Percentiles rank a stretch among this genome's conserved stretches.
phyloP scores from a whole-genome alignment of 2,113 vertebrate genomes.

The Micromys minutus region DNA sequence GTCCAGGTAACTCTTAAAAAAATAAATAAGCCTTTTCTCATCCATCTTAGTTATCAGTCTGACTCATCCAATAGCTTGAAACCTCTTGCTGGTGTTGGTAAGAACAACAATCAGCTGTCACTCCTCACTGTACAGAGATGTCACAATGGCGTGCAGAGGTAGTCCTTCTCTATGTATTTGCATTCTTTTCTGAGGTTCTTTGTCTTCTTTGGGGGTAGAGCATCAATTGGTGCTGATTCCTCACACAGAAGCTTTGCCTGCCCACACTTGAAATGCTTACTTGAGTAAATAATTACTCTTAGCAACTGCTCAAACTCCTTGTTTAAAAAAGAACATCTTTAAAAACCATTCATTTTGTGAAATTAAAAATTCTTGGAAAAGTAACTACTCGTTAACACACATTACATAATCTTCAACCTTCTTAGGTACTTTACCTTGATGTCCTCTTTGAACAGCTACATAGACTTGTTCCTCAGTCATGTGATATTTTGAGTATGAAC shows the following conservation, averaged over 20 bases:
- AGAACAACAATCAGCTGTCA: not conserved
- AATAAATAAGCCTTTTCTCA: not conserved
- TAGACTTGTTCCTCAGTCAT: not conserved
- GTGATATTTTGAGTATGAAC: not conserved
- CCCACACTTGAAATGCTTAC: not conserved
- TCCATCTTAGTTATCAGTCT: not conserved
- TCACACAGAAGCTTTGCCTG: not conserved
- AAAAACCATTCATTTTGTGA: not conserved
- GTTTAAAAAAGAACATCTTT: not conserved
- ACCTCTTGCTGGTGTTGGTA: not conserved
- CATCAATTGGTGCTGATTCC: not conserved
- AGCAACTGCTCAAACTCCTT: not conserved
- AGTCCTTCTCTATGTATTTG: not conserved
- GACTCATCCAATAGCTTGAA: not conserved
- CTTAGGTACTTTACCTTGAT: not conserved
- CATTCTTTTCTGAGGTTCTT: not conserved
- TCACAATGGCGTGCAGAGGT: not conserved
- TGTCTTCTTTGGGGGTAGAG: not conserved
- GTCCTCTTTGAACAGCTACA: not conserved
- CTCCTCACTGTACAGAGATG: not conserved
- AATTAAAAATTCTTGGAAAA: not conserved
- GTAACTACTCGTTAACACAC: not conserved
- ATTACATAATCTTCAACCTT: not conserved
- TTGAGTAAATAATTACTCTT: conserved; percentile 8
- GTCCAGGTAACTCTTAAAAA: not conserved